phyloP scores from a whole-genome alignment of 2,797 vertebrate genomes.

The Sylvia borin region DNA sequence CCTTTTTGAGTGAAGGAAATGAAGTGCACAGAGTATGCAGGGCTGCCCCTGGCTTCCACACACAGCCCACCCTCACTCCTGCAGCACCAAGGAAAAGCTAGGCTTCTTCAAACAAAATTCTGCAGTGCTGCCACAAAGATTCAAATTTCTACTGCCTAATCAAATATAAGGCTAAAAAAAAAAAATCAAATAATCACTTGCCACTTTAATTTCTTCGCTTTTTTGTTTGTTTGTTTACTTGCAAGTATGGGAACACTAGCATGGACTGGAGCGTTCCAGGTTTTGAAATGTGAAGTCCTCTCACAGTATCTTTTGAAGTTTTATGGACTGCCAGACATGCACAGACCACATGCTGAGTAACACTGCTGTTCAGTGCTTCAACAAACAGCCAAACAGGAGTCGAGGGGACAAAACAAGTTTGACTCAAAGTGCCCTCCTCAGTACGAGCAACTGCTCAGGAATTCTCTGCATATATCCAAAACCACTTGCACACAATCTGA shows the following conservation, averaged over 20 bases:
- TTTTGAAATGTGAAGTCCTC: not conserved
- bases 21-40: not conserved
- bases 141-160: not conserved
- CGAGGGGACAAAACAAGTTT: constrained; percentile 9
- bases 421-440: not conserved
- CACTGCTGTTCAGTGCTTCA: constrained; percentile 15
- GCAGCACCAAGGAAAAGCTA: not conserved
- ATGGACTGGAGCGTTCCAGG: not conserved
- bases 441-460: not conserved
- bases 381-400: constrained; percentile 4
- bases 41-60: not conserved
- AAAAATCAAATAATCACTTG: not conserved
- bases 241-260: not conserved
- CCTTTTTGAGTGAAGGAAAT: not conserved
- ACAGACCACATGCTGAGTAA: constrained; percentile 21
- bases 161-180: not conserved
- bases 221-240: not conserved
- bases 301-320: constrained; percentile 24
- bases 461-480: constrained; percentile 5
- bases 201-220: not conserved
- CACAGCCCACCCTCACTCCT: not conserved
- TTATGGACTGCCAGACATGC: constrained; percentile 22
- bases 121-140: not conserved
- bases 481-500: not conserved
- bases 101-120: not conserved